Evolutionary conservation across 2,797 vertebrate genomes (phyloP).

Genomic region (Myripristis jacobus): DNA sequence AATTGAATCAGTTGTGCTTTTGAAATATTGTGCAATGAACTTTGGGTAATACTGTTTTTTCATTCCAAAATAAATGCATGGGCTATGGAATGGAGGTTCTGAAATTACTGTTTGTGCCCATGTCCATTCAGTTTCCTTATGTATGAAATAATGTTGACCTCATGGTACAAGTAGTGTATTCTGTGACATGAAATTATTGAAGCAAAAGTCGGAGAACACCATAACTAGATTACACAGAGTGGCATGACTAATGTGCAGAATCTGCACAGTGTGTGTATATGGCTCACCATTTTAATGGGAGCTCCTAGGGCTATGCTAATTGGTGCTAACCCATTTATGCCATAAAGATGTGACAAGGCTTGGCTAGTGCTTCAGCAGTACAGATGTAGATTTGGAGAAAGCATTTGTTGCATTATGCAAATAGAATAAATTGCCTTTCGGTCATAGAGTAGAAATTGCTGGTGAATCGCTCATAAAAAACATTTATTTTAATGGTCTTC

Average conservation of each 20-base stretch:
- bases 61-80: too few relatives aligned
- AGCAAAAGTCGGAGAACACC: slow-evolving; percentile 22
- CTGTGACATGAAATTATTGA: slow-evolving; percentile 35
- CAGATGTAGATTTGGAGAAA: slow-evolving; percentile 21
- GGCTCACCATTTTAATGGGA: slow-evolving; percentile 56
- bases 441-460: too few relatives aligned
- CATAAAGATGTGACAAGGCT: slow-evolving; percentile 61
- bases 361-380: slow-evolving; percentile 27
- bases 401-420: slow-evolving; percentile 14
- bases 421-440: not conserved
- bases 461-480: too few relatives aligned
- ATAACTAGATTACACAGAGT: slow-evolving; percentile 24
- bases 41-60: too few relatives aligned
- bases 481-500: too few relatives aligned
- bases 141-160: too few relatives aligned
- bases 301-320: slow-evolving; percentile 63
- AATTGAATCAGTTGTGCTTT: too few relatives aligned
- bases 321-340: slow-evolving; percentile 70
- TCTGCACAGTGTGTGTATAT: slow-evolving; percentile 45
- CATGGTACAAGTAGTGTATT: slow-evolving; percentile 13
- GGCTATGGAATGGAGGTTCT: too few relatives aligned
- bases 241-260: slow-evolving; percentile 53
- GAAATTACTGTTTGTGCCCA: too few relatives aligned
- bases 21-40: too few relatives aligned
- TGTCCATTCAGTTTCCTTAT: too few relatives aligned